Evolutionary conservation across 2,113 vertebrate genomes (phyloP), one percentile per base, ranked within the genome.

Genomic region (Ibidorhyncha struthersii): DNA sequence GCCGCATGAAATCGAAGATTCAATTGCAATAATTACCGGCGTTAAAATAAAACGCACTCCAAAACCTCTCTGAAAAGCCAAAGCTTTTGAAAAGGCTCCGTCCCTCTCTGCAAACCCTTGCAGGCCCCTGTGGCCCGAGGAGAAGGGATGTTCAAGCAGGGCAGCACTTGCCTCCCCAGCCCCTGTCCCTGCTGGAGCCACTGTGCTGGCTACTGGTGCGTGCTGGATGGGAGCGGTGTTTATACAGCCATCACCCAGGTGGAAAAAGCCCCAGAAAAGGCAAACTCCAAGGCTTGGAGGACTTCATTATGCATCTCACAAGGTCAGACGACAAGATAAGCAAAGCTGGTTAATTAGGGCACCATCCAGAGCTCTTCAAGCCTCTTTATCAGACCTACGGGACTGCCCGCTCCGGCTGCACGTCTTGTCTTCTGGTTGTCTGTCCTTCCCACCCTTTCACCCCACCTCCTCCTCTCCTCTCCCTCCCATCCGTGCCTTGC

Each of bases 1-100:
- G 77, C 80, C 19, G 34, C 53, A 12, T 34, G 10, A 83, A 96
- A 92, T 59, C 4, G 5, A 96, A 96, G 91, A 97, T 96, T 88
- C 82, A 87, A 95, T 96, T 67, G 90, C 10, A 90, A 83, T 96
- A 96, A 97, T 80, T 96, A 84, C 63, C n/a, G 3, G 70, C 40
- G n/a, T 96, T 93, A 86, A 96, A 96, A 95, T 93, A 81, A 78
- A 95, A 82, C 5, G 3, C 19, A 73, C 65, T 86, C 80, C 56
- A 92, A 92, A 95, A 72, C 30, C 69, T 89, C 76, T 87, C 52
- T 53, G 49, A 73, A 76, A 89, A 95, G 32, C 16, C 53, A 90
- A 93, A 95, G 55, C 50, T 36, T 88, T 77, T 93, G 72, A 38
- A 84, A 91, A 85, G 34, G 49, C 49, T 69, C 74, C 2, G 0